These are phyloP conservation scores for Drosophila mayaguana DNA, from an alignment of 2,888 invertebrate genomes.

Conservation along the genomic window DNA sequence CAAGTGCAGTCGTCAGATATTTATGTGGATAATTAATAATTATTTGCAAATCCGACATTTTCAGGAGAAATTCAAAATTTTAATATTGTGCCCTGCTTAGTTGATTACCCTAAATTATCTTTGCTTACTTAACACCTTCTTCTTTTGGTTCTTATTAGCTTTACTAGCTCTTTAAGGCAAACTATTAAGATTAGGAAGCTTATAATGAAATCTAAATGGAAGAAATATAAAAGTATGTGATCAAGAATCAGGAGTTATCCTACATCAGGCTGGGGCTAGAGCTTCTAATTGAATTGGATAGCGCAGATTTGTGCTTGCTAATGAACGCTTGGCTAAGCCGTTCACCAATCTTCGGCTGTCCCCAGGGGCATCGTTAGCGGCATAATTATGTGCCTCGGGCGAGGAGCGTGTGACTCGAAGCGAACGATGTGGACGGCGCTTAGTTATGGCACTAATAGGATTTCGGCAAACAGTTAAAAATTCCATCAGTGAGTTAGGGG, in stretches of 20 bases:
- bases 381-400: conserved; percentile 46
- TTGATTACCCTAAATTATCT: no score
- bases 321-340: conserved; percentile 40
- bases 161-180: fast-evolving
- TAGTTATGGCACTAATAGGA: conserved; percentile 77
- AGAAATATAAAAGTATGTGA: not conserved
- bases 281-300: conserved; percentile 57
- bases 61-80: no score
- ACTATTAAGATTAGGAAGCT: not conserved
- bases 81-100: not conserved
- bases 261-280: not conserved
- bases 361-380: conserved; percentile 56
- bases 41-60: no score
- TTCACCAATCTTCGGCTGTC: conserved; percentile 31
- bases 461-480: conserved; percentile 69
- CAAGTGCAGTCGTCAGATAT: no score
- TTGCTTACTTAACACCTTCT: no score
- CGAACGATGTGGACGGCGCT: conserved; percentile 41
- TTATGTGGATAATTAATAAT: no score
- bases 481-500: conserved; percentile 63
- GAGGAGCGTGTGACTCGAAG: conserved; percentile 27
- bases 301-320: conserved; percentile 55
- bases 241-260: not conserved
- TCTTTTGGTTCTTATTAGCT: no score
- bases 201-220: not conserved